Base-by-base conservation (phyloP, 64 coral and sea anemone species). In the Exaiptasia diaphana region DNA sequence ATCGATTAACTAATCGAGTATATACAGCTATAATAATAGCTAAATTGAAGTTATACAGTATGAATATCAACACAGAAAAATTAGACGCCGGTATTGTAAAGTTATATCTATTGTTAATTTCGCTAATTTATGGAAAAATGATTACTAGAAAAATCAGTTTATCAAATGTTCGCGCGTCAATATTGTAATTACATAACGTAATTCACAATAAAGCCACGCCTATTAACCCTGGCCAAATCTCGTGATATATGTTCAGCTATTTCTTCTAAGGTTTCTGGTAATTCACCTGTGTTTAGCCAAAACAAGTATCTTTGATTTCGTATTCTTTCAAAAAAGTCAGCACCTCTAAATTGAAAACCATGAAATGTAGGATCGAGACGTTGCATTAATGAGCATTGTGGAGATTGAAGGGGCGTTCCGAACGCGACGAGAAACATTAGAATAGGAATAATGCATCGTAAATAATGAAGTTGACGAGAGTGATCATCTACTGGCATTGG, bases 61-160 rank as follows among this genome's bases (percentile, higher is more conserved):
- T 54, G 52, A 54, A 54, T 54, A 54, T 54, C 52, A 54, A 54
- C 52, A 54, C 52, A n/a, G 52, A 54, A n/a, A n/a, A n/a, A n/a
- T n/a, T n/a, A n/a, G n/a, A n/a, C n/a, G n/a, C n/a, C n/a, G n/a
- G n/a, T n/a, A n/a, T n/a, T n/a, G n/a, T n/a, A n/a, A n/a, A n/a
- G n/a, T n/a, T n/a, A n/a, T n/a, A n/a, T n/a, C n/a, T n/a, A n/a
- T n/a, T n/a, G n/a, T n/a, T n/a, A n/a, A n/a, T n/a, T n/a, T n/a
- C n/a, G n/a, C n/a, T n/a, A n/a, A n/a, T n/a, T n/a, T n/a, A n/a
- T n/a, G n/a, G n/a, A n/a, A n/a, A n/a, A n/a, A n/a, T n/a, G n/a
- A n/a, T n/a, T n/a, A n/a, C n/a, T n/a, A n/a, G n/a, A n/a, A n/a
- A n/a, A n/a, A n/a, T n/a, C n/a, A n/a, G n/a, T n/a, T n/a, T n/a